Evolutionary conservation across 2,888 invertebrate species (phyloP).

Genomic region (Euzophera pinguis): DNA sequence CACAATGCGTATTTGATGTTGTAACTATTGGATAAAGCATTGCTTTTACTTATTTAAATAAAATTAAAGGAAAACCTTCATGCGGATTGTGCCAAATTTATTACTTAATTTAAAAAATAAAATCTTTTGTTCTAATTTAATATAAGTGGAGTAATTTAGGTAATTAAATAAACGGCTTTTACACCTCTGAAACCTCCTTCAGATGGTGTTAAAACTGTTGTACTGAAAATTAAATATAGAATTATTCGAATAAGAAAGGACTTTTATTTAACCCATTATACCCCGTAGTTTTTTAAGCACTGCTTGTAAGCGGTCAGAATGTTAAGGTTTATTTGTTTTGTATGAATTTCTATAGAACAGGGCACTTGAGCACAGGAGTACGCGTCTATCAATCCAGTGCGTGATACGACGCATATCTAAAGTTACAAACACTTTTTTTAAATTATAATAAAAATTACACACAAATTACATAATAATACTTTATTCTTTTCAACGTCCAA

Average conservation of each 20-base stretch:
- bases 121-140: constrained; percentile 26
- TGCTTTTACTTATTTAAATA: neutral
- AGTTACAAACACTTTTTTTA: no score
- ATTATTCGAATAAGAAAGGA: constrained; percentile 52
- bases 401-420: no score
- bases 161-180: constrained; percentile 63
- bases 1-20: constrained; percentile 23
- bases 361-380: no score
- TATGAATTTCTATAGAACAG: no score
- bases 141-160: constrained; percentile 39
- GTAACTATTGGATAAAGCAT: constrained; percentile 1
- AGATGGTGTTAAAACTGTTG: constrained; percentile 71
- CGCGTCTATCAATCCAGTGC: no score
- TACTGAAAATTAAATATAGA: constrained; percentile 66
- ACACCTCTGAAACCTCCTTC: constrained; percentile 62
- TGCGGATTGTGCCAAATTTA: constrained; percentile 31
- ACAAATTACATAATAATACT: constrained; percentile 34
- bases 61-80: constrained; percentile 9
- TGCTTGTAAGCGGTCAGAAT: no score
- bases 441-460: constrained; percentile 21
- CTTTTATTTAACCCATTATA: constrained; percentile 33
- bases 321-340: no score
- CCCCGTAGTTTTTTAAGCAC: neutral
- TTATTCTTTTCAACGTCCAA: constrained; percentile 35
- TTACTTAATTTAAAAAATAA: constrained; percentile 23